Percentiles rank a stretch among this genome's conserved stretches.
Evolutionary conservation across 2,113 vertebrate species (phyloP).

Genomic region (Tympanuchus pallidicinctus): DNA sequence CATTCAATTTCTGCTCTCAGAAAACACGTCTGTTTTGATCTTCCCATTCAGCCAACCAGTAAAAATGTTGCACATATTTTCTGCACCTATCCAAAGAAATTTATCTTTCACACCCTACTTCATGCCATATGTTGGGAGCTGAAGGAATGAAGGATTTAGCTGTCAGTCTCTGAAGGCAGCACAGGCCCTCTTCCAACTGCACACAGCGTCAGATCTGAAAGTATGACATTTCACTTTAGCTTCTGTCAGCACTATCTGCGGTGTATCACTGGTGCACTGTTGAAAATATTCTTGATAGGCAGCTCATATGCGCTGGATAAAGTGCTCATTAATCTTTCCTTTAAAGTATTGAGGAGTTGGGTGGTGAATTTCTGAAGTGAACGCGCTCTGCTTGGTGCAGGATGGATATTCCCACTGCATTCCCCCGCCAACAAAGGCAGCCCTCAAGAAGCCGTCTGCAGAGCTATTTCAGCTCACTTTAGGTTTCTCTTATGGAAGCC

Average conservation of each 20-base stretch:
- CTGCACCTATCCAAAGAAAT: conserved; percentile 74
- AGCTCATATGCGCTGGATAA: conserved; percentile 55
- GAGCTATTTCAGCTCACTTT: neutral
- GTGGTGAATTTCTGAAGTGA: neutral
- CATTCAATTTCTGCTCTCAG: conserved; percentile 39
- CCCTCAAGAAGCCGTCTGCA: neutral
- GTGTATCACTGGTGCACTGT: neutral
- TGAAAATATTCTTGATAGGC: conserved; percentile 67
- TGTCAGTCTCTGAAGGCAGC: conserved; percentile 75
- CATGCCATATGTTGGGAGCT: conserved; percentile 71
- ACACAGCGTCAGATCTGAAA: conserved; percentile 44
- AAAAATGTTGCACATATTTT: conserved; percentile 62
- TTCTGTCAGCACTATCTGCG: conserved; percentile 74
- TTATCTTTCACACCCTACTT: conserved; percentile 78
- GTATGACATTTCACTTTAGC: conserved; percentile 77
- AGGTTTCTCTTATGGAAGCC: rapidly evolving
- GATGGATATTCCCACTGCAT: neutral
- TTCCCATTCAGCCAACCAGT: conserved; percentile 55
- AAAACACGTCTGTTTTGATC: conserved; percentile 60
- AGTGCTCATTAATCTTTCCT: conserved; percentile 69
- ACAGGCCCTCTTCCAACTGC: conserved; percentile 66
- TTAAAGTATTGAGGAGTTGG: conserved; percentile 29
- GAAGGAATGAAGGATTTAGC: conserved; percentile 75
- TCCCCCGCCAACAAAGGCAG: neutral
- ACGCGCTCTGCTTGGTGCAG: rapidly evolving